These are phyloP conservation scores for Lycopodina hypogea DNA, from an alignment of 37 sponge, comb jelly and placozoan species.

Conservation along the genomic window DNA sequence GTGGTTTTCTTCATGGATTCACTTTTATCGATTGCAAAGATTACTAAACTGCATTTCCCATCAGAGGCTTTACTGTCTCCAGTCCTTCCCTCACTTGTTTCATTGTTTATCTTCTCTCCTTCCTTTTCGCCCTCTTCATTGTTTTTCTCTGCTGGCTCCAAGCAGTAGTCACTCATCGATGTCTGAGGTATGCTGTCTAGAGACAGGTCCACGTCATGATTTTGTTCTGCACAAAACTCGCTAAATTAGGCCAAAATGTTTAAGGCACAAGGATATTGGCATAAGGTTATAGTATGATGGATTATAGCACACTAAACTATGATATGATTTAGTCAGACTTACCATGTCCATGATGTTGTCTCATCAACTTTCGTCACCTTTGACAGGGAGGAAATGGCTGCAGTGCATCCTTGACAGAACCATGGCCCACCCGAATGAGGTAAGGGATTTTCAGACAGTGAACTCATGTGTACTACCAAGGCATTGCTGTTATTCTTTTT, in stretches of 20 bases:
- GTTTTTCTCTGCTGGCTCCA: slow-evolving; percentile 62
- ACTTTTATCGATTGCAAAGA: slow-evolving; percentile 88
- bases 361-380: slow-evolving; percentile 28
- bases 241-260: slow-evolving; percentile 25
- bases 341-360: slow-evolving; percentile 78
- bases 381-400: slow-evolving; percentile 71
- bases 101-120: neutral
- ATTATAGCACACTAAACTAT: too few relatives aligned
- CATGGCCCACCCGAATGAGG: slow-evolving; percentile 37
- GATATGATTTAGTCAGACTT: slow-evolving; percentile 1
- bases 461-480: slow-evolving; percentile 68
- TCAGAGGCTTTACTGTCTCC: slow-evolving; percentile 1
- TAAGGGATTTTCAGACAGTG: slow-evolving; percentile 44
- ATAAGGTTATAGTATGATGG: too few relatives aligned
- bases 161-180: slow-evolving; percentile 62
- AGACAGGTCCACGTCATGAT: slow-evolving; percentile 49
- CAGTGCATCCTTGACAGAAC: slow-evolving; percentile 63
- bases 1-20: slow-evolving; percentile 80
- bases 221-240: slow-evolving; percentile 88
- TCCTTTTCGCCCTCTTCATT: slow-evolving; percentile 49
- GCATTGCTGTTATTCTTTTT: slow-evolving; percentile 67
- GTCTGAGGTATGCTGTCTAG: slow-evolving; percentile 33
- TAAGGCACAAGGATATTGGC: too few relatives aligned
- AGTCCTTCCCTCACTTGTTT: neutral
- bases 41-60: slow-evolving; percentile 51